Percentiles rank a stretch among this genome's conserved stretches.
phyloP scores from a whole-genome alignment of 2,113 vertebrate species.

The Gopherus flavomarginatus region DNA sequence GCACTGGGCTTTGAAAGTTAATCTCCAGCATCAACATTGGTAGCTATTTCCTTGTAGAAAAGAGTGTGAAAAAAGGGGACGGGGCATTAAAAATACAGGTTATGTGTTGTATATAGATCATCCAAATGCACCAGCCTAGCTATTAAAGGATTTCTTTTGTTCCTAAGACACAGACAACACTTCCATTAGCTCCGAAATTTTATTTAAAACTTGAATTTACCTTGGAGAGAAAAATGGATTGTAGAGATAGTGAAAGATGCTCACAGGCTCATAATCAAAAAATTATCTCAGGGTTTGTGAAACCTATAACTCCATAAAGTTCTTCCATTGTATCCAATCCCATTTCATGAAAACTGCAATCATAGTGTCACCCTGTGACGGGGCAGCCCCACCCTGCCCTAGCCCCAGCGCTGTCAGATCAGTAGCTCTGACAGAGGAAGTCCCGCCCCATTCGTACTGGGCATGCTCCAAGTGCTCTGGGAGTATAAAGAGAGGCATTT shows the following conservation, averaged over 20 bases:
- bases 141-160: neutral
- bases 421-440: too few relatives aligned
- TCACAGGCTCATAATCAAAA: neutral
- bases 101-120: neutral
- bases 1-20: neutral
- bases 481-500: too few relatives aligned
- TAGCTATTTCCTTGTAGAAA: neutral
- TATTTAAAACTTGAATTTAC: neutral
- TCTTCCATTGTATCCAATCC: neutral
- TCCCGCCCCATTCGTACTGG: too few relatives aligned
- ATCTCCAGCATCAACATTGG: neutral
- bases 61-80: neutral
- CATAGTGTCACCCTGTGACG: neutral
- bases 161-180: neutral
- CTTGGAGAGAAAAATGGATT: neutral
- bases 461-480: too few relatives aligned
- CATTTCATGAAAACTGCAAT: neutral
- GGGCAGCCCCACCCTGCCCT: too few relatives aligned
- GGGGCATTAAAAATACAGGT: neutral
- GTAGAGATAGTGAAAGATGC: neutral
- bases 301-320: neutral
- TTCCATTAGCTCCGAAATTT: neutral
- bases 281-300: neutral
- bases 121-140: neutral
- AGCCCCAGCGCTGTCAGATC: too few relatives aligned